Evolutionary conservation across 2,797 vertebrate genomes (phyloP).

Genomic region (Falco rusticolus): DNA sequence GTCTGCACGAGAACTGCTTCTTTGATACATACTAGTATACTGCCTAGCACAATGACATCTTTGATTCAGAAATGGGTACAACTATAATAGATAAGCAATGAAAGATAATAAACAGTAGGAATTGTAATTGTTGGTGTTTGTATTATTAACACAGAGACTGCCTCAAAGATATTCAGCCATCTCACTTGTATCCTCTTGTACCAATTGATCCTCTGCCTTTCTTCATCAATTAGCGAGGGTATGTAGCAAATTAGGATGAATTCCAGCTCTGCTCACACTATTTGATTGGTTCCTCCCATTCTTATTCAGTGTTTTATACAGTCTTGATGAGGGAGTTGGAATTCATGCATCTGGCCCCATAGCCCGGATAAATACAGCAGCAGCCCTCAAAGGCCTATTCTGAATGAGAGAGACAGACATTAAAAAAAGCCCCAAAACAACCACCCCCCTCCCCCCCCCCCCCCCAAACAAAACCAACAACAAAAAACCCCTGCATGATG

Average conservation of each 20-base stretch:
- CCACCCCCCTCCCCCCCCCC: neutral
- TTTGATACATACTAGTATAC: neutral
- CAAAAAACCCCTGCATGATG: neutral
- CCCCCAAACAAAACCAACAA: neutral
- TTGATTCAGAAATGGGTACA: slow-evolving; percentile 39
- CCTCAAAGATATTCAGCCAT: slow-evolving; percentile 44
- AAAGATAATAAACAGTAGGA: slow-evolving; percentile 45
- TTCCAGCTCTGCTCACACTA: slow-evolving; percentile 13
- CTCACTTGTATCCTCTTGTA: slow-evolving; percentile 30
- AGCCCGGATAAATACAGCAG: slow-evolving; percentile 53
- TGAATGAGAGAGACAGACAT: slow-evolving; percentile 13
- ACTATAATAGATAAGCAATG: slow-evolving; percentile 49
- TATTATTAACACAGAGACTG: slow-evolving; percentile 55
- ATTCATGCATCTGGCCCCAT: slow-evolving; percentile 56
- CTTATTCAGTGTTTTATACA: slow-evolving; percentile 43
- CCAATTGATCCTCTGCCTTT: slow-evolving; percentile 12
- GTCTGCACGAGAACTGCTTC: neutral
- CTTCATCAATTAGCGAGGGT: slow-evolving; percentile 22
- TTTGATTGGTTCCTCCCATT: slow-evolving; percentile 40
- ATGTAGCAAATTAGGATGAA: slow-evolving; percentile 42
- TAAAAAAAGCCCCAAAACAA: neutral
- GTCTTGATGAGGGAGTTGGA: slow-evolving; percentile 46
- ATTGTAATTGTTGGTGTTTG: slow-evolving; percentile 47
- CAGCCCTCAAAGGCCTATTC: slow-evolving; percentile 44
- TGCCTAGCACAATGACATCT: neutral